These are phyloP conservation scores for Eristalinus aeneus DNA, from an alignment of 2,888 invertebrate genomes.

Conservation along the genomic window DNA sequence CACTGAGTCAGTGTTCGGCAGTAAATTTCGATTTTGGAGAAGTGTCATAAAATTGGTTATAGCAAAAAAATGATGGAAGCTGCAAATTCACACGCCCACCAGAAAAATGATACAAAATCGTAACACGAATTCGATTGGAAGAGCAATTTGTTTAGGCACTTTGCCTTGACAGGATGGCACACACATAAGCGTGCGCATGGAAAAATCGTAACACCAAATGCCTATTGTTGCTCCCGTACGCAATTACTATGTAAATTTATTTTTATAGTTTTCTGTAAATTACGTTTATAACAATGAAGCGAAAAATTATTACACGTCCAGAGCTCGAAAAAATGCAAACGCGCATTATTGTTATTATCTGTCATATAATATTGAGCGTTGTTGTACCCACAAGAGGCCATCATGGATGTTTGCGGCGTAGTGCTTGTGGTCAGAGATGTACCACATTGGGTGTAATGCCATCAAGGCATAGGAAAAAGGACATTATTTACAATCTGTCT, in stretches of 20 bases:
- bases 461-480: constrained; percentile 14
- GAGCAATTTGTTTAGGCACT: not conserved
- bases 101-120: not conserved
- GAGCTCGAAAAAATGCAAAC: constrained; percentile 3
- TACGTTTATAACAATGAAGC: constrained; percentile 10
- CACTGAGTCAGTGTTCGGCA: constrained; percentile 19
- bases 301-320: constrained; percentile 16
- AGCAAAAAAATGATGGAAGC: constrained; percentile 9
- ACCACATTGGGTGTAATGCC: not conserved
- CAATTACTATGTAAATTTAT: constrained; percentile 27
- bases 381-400: not conserved
- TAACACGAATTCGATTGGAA: not conserved
- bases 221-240: constrained; percentile 19
- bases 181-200: not conserved
- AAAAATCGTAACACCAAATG: not conserved
- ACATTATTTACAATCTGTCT: constrained; percentile 21
- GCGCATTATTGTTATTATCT: constrained; percentile 33
- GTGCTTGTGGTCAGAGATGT: constrained; percentile 18
- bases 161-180: constrained; percentile 2
- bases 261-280: constrained; percentile 36
- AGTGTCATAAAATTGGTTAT: constrained; percentile 22
- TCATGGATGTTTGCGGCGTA: not conserved
- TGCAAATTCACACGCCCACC: not conserved
- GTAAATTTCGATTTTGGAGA: constrained; percentile 29
- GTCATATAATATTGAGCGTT: constrained; percentile 19